Evolutionary conservation across 1,140 invertebrate genomes (phyloP).

Genomic region (Hypothenemus hampei): DNA sequence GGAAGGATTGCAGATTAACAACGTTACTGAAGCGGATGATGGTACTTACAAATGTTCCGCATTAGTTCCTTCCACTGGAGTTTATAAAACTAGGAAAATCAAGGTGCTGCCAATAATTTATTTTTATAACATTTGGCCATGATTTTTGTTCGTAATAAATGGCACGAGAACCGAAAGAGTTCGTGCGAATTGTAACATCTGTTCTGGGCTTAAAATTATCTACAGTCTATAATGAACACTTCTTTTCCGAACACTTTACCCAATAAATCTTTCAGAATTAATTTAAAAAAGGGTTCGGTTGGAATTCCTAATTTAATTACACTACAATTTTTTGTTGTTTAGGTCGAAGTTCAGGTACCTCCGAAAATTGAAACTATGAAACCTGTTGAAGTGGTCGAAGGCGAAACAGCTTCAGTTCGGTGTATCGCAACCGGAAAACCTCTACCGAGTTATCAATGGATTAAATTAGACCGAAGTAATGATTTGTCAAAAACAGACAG

Average conservation of each 20-base stretch:
- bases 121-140: too few relatives aligned
- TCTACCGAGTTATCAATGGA: slow-evolving; percentile 74
- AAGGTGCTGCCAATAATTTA: too few relatives aligned
- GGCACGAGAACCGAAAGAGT: too few relatives aligned
- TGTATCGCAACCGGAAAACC: slow-evolving; percentile 81
- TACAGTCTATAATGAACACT: too few relatives aligned
- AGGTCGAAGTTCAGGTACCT: slow-evolving; percentile 66
- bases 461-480: slow-evolving; percentile 59
- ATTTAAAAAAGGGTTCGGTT: too few relatives aligned
- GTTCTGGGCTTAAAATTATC: too few relatives aligned
- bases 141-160: too few relatives aligned
- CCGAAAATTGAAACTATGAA: slow-evolving; percentile 56
- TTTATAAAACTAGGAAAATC: slow-evolving; percentile 68
- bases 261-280: too few relatives aligned
- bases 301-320: too few relatives aligned
- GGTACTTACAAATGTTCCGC: slow-evolving; percentile 81
- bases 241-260: too few relatives aligned
- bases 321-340: not conserved
- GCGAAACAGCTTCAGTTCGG: slow-evolving; percentile 63
- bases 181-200: too few relatives aligned
- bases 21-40: slow-evolving; percentile 75
- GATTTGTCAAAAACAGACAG: slow-evolving; percentile 65
- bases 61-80: slow-evolving; percentile 72
- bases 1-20: slow-evolving; percentile 72
- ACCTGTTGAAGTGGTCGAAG: slow-evolving; percentile 67